Conservation (phyloP, 2,888 invertebrate genomes). For the Drepanosiphum platanoidis region DNA sequence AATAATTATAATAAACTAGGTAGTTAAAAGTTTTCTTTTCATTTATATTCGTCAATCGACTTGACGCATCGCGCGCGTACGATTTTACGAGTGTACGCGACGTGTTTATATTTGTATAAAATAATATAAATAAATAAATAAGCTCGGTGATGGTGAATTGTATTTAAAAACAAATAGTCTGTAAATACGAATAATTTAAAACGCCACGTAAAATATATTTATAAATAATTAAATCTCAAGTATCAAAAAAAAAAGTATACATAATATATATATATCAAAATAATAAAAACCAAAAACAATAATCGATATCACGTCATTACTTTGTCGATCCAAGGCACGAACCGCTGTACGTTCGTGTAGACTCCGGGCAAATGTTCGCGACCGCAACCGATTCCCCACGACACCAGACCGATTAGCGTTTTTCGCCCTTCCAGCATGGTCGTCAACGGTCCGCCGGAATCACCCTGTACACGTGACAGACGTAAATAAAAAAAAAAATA, state of each 20-base stretch:
- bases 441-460: conserved; percentile 89
- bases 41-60: neutral
- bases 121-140: conserved; percentile 47
- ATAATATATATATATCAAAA: no score
- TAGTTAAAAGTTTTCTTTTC: neutral
- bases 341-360: conserved; percentile 91
- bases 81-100: neutral
- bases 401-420: conserved; percentile 87
- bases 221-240: conserved; percentile 13
- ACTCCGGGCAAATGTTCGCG: conserved; percentile 90
- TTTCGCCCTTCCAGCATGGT: conserved; percentile 85
- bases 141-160: conserved; percentile 40
- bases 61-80: neutral
- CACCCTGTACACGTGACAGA: conserved; percentile 70
- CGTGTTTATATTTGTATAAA: neutral
- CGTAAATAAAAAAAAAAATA: no score
- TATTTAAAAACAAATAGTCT: conserved; percentile 12
- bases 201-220: conserved; percentile 1
- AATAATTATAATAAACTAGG: neutral
- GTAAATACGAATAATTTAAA: conserved; percentile 38
- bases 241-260: neutral
- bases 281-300: neutral
- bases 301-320: conserved; percentile 70
- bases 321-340: conserved; percentile 91
- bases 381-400: conserved; percentile 93